phyloP scores from a whole-genome alignment of 2,888 invertebrate species.

The Drosophila basisetae region DNA sequence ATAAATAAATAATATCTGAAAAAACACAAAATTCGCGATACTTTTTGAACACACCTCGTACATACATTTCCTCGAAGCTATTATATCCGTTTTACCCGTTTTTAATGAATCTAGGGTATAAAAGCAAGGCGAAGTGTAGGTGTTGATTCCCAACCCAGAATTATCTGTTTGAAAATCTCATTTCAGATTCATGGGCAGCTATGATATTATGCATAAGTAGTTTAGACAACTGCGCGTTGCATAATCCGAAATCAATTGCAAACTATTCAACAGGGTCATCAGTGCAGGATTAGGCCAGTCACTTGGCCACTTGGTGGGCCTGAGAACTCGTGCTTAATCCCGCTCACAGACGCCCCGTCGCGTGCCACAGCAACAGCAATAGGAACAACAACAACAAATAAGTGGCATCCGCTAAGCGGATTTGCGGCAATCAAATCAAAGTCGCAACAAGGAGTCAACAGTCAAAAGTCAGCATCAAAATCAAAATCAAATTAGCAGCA shows the following conservation, averaged over 20 bases:
- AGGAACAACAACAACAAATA: conserved; percentile 40
- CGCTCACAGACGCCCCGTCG: conserved; percentile 67
- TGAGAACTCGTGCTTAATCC: conserved; percentile 81
- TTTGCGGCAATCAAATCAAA: conserved; percentile 72
- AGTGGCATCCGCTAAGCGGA: conserved; percentile 77
- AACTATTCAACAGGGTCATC: conserved; percentile 43
- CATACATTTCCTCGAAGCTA: background rate
- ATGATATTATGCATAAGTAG: background rate
- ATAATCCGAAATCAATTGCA: conserved; percentile 27
- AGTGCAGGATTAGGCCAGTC: conserved; percentile 41
- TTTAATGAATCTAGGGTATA: background rate
- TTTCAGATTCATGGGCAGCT: conserved; percentile 43
- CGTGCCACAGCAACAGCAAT: conserved; percentile 20
- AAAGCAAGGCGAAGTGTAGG: background rate
- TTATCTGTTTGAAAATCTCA: conserved; percentile 24
- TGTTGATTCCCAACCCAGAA: background rate
- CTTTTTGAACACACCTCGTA: too few species aligned
- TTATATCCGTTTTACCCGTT: background rate
- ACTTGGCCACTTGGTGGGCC: conserved; percentile 58
- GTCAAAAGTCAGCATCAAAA: conserved; percentile 48
- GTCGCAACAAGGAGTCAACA: conserved; percentile 35
- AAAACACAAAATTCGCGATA: too few species aligned
- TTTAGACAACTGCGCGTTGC: background rate
- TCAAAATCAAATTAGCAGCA: conserved; percentile 83
- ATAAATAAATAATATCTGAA: too few species aligned